A percentile compares a stretch with the other conserved stretches of the same genome.
Evolutionary conservation across 2,797 vertebrate species (phyloP).

Genomic region (Spondyliosoma cantharus): DNA sequence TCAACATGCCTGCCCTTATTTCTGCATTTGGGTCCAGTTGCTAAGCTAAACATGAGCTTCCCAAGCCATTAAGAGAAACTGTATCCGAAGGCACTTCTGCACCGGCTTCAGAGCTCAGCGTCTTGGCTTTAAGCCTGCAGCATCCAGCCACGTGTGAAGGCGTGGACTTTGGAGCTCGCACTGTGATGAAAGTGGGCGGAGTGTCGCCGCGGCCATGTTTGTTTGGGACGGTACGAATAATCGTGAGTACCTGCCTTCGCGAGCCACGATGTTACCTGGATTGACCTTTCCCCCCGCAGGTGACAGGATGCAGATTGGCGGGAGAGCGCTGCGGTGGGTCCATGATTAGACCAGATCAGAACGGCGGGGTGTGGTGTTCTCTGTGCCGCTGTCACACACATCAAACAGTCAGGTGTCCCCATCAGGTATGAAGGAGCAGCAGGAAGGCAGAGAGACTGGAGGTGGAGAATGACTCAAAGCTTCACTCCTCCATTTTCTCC

Average conservation of each 20-base stretch:
- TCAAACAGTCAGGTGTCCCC: conserved; percentile 77
- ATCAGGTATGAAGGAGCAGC: conserved; percentile 70
- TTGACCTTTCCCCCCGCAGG: conserved; percentile 75
- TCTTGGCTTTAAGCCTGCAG: conserved; percentile 15
- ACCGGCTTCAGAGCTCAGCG: neutral
- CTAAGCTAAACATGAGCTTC: neutral
- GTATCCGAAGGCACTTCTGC: neutral
- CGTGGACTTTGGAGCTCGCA: conserved; percentile 21
- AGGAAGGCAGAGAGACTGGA: conserved; percentile 52
- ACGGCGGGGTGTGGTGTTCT: conserved; percentile 74
- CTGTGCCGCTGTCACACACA: conserved; percentile 65
- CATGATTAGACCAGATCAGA: conserved; percentile 69
- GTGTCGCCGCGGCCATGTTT: conserved; percentile 47
- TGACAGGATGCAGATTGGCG: conserved; percentile 68
- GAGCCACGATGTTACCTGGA: conserved; percentile 70
- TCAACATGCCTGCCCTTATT: too few relatives aligned
- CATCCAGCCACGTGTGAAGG: neutral
- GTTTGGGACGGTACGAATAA: conserved; percentile 44
- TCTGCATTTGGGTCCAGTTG: neutral
- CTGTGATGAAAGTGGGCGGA: conserved; percentile 12
- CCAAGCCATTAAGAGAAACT: neutral
- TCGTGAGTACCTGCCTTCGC: conserved; percentile 56
- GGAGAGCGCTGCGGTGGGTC: conserved; percentile 51
- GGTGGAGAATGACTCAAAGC: conserved; percentile 70
- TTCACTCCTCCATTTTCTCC: conserved; percentile 44